Base-by-base conservation (phyloP, 2,888 invertebrate genomes). In the Cantharis lateralis region DNA sequence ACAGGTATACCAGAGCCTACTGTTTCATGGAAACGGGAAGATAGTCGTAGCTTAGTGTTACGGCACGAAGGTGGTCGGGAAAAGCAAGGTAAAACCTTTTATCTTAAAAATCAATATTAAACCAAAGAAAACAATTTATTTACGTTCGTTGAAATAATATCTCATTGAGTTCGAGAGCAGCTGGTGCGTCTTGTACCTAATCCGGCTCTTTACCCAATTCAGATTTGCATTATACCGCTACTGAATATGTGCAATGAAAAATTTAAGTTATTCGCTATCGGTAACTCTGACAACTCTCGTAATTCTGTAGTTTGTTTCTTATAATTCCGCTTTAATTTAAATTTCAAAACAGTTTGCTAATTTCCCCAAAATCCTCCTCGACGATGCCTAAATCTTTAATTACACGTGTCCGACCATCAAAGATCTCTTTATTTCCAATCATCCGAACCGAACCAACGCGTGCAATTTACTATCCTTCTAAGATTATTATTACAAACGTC, bases 1-100 rank as follows among this genome's bases (percentile, higher is more conserved):
- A 95, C 94, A 0, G 96, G 96, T 26, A 93, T 94, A 11, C 96
- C 96, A 0, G 91, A 93, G 68, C 96, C 96, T 0, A 93, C 92
- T 0, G 93, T 95, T 26, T 89, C 92, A 83, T 97, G 96, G 96
- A 91, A 93, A 78, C 90, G 96, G 72, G 96, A 96, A 86, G 93
- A 94, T 83, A 93, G 93, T 81, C 91, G 92, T 80, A 93, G 93
- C 82, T 95, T 96, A 79, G 91, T 95, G 78, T 90, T 96, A 79
- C 90, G 96, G 71, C 91, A 93, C 75, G 95, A 95, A 77, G 92
- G 91, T 61, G 91, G 92, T 62, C 90, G 92, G 83, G 95, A 95
- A 84, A 93, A 91, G 83, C 93, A 93, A 92, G 92, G 95, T 94
- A 85, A 88, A 89, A 66, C 71, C 69, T 64, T 72, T 71, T 74